Evolutionary conservation across 2,113 vertebrate species (phyloP).

Genomic region (Dipodomys stephensi): DNA sequence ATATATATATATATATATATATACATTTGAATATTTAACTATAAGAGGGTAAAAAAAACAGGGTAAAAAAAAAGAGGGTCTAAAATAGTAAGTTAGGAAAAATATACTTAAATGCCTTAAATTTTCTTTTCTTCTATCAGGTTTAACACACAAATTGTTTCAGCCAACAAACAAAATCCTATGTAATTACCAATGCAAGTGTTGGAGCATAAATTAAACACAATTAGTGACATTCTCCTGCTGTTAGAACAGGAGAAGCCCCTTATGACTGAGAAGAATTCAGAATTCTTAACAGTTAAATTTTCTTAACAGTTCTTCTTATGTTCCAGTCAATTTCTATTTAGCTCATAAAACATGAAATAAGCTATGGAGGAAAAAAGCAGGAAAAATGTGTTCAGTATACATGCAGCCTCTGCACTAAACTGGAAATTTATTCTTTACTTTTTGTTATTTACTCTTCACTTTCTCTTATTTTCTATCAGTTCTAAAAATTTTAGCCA

Average conservation of each 20-base stretch:
- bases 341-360: neutral
- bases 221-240: conserved; percentile 72
- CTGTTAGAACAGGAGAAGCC: conserved; percentile 57
- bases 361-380: neutral
- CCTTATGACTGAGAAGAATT: conserved; percentile 53
- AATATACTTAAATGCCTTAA: conserved; percentile 18
- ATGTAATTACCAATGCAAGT: conserved; percentile 63
- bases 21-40: conserved; percentile 28
- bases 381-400: neutral
- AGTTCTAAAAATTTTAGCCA: conserved; percentile 33
- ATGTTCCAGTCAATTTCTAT: neutral
- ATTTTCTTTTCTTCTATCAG: conserved; percentile 48
- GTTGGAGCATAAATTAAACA: conserved; percentile 78
- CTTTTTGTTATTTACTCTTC: conserved; percentile 61
- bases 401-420: neutral
- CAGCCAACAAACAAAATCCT: conserved; percentile 59
- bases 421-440: conserved; percentile 55
- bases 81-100: conserved; percentile 26
- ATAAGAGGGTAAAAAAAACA: neutral
- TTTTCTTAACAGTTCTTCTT: conserved; percentile 41
- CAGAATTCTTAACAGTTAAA: conserved; percentile 57
- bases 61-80: neutral
- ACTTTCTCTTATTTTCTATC: neutral
- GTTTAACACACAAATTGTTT: conserved; percentile 49
- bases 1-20: no score